Conservation (phyloP, 2,888 invertebrate genomes). For the Synanthedon andrenaeformis region DNA sequence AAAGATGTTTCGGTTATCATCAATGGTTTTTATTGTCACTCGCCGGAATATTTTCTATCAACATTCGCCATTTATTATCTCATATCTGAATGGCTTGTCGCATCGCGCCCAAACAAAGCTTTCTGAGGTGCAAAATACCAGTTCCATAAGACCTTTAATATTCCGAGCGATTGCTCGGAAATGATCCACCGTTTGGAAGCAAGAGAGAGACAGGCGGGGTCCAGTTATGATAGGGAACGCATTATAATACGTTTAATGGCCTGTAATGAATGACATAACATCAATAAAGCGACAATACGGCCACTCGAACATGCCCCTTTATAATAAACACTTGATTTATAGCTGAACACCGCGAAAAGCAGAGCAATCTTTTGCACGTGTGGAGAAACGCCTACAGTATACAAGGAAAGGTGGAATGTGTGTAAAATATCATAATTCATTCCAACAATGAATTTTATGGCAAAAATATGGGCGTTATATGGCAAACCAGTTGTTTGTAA, state of each 20-base stretch:
- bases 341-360: constrained; percentile 44
- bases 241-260: constrained; percentile 68
- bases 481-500: background rate
- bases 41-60: constrained; percentile 37
- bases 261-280: constrained; percentile 70
- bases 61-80: constrained; percentile 59
- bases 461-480: background rate
- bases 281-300: constrained; percentile 66
- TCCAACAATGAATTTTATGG: background rate
- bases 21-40: background rate
- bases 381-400: constrained; percentile 37
- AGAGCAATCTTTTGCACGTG: constrained; percentile 60
- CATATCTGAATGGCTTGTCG: constrained; percentile 63
- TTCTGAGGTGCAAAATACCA: constrained; percentile 52
- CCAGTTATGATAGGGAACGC: constrained; percentile 30
- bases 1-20: background rate
- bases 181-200: constrained; percentile 8
- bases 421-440: constrained; percentile 22
- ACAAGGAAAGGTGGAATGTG: constrained; percentile 13
- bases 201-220: constrained; percentile 13
- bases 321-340: constrained; percentile 65
- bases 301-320: constrained; percentile 64
- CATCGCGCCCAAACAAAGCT: constrained; percentile 61
- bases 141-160: constrained; percentile 23
- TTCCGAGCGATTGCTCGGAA: constrained; percentile 24